Evolutionary conservation across 1,140 invertebrate genomes (phyloP).

Genomic region (Geopemphigus sp.): DNA sequence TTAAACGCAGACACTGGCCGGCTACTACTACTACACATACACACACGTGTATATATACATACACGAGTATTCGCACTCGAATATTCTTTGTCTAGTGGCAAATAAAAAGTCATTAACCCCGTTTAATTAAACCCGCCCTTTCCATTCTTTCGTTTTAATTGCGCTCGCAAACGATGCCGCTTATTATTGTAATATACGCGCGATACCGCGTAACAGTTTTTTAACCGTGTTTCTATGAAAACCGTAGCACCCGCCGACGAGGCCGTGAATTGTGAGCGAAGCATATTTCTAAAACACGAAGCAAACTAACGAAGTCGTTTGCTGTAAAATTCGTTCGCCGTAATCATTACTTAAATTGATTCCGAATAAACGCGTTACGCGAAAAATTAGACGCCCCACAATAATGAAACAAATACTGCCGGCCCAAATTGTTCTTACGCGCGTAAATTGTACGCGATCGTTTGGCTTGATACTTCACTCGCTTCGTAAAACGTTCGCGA

Average conservation of each 20-base stretch:
- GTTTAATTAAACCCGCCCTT: conserved; percentile 35
- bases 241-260: not conserved
- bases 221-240: not conserved
- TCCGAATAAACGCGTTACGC: too few relatives aligned
- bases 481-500: too few relatives aligned
- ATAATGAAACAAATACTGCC: too few relatives aligned
- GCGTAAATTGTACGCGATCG: too few relatives aligned
- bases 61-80: not conserved
- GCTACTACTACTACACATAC: too few relatives aligned
- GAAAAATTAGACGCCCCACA: too few relatives aligned
- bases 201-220: conserved; percentile 6
- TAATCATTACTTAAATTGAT: too few relatives aligned
- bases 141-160: not conserved
- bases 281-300: not conserved
- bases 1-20: conserved; percentile 12
- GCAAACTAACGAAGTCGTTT: too few relatives aligned
- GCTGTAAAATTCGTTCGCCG: too few relatives aligned
- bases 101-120: conserved; percentile 45
- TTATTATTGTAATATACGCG: not conserved
- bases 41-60: too few relatives aligned
- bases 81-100: conserved; percentile 36
- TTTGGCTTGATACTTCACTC: too few relatives aligned
- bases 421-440: too few relatives aligned
- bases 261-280: conserved; percentile 5
- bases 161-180: not conserved